phyloP scores from a whole-genome alignment of 1,140 invertebrate species.

The Drosophila tsacasi region DNA sequence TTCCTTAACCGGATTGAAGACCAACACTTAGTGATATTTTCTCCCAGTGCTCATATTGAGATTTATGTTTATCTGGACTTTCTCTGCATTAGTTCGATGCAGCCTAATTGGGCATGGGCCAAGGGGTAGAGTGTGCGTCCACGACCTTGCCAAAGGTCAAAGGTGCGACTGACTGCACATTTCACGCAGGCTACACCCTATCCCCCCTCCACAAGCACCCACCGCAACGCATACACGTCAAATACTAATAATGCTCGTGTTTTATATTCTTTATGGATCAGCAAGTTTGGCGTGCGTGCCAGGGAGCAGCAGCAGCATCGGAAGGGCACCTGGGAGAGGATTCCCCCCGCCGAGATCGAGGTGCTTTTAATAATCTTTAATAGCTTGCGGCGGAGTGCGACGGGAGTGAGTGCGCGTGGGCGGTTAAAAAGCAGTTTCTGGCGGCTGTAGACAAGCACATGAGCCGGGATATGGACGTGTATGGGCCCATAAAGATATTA shows the following conservation, averaged over 20 bases:
- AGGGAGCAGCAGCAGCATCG: slow-evolving; percentile 13
- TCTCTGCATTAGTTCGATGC: slow-evolving; percentile 9
- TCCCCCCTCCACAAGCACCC: slow-evolving; percentile 15
- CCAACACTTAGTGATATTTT: background rate
- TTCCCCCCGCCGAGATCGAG: slow-evolving; percentile 62
- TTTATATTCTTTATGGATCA: slow-evolving; percentile 80
- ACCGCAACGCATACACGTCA: slow-evolving; percentile 35
- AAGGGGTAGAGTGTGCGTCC: background rate
- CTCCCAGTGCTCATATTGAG: slow-evolving; percentile 3
- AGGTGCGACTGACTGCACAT: slow-evolving; percentile 47
- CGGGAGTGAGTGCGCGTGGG: slow-evolving; percentile 25
- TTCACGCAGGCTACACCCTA: slow-evolving; percentile 9
- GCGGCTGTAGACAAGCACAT: slow-evolving; percentile 12
- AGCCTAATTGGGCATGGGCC: slow-evolving; percentile 9
- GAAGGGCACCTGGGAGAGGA: slow-evolving; percentile 4
- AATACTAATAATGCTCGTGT: slow-evolving; percentile 74
- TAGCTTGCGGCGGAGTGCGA: slow-evolving; percentile 45
- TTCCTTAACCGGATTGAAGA: background rate
- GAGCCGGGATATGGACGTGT: slow-evolving; percentile 11
- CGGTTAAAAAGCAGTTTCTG: slow-evolving; percentile 29
- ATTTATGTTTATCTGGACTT: slow-evolving; percentile 10
- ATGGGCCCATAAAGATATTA: slow-evolving; percentile 52
- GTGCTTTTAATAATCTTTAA: slow-evolving; percentile 80
- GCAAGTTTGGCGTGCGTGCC: slow-evolving; percentile 73
- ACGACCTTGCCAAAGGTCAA: slow-evolving; percentile 55